Evolutionary conservation across 2,797 vertebrate species (phyloP).

Genomic region (Pelochelys cantorii): DNA sequence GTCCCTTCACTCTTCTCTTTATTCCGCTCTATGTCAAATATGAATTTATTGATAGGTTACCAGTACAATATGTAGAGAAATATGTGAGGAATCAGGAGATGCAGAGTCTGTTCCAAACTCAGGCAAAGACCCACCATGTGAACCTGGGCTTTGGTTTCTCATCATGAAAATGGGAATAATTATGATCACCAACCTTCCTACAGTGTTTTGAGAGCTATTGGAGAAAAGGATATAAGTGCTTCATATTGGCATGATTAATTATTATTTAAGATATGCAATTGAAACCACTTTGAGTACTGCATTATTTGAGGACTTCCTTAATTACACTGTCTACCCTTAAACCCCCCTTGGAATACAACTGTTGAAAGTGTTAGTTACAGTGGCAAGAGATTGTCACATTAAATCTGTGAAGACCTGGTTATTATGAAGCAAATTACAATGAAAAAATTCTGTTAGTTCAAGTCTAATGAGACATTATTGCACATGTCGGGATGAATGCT

Average conservation of each 20-base stretch:
- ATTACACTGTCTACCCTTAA: conserved; percentile 64
- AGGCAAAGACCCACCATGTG: background rate
- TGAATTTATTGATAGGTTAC: background rate
- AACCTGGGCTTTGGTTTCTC: background rate
- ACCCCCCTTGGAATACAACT: conserved; percentile 42
- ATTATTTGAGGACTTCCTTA: conserved; percentile 53
- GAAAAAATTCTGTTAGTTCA: conserved; percentile 76
- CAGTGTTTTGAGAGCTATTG: background rate
- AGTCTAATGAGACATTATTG: conserved; percentile 74
- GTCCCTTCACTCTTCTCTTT: background rate
- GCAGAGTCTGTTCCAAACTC: conserved; percentile 23
- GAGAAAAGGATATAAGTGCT: background rate
- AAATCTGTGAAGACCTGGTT: conserved; percentile 64
- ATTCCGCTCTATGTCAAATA: background rate
- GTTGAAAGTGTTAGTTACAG: conserved; percentile 53
- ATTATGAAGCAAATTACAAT: conserved; percentile 74
- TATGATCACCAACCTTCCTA: background rate
- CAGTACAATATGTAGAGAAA: background rate
- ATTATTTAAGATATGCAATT: conserved; percentile 27
- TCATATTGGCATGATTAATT: conserved; percentile 21
- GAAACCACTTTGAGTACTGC: conserved; percentile 24
- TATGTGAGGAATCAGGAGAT: background rate
- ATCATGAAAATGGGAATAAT: background rate
- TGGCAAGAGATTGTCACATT: conserved; percentile 65
- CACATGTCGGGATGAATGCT: conserved; percentile 62